Evolutionary conservation across 2,888 invertebrate genomes (phyloP), one percentile per base, ranked within the genome.

Genomic region (Carterocephalus palaemon): DNA sequence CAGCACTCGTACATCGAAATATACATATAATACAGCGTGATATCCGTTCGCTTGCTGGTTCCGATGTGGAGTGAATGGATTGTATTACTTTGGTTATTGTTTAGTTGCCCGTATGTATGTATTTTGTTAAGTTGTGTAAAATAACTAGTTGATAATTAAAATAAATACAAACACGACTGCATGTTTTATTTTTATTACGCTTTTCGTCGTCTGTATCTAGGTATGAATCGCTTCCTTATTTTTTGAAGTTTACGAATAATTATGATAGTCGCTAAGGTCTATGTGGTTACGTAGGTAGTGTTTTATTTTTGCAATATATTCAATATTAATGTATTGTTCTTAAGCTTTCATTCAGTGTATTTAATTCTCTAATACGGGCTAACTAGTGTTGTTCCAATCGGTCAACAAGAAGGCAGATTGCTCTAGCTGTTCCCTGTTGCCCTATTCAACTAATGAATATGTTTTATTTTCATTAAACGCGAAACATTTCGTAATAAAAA

Each of bases 111-210:
- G 84, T 81, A 83, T 79, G 80, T 81, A 79, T 75, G 83, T 85
- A 83, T 83, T 84, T 85, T 83, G 86, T 85, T 86, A 86, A 85
- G 86, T 86, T 86, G 85, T 86, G 83, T 86, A 85, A 82, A 85
- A 84, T 84, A 84, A 62, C 77, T 86, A 86, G 86, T 82, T 84
- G 75, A 75, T 82, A 83, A 85, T 63, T 62, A 65, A 64, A 66
- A 80, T 82, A 78, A 83, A 82, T 70, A 80, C 73, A 76, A 78
- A 81, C 70, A 73, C 78, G 67, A 70, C 67, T 74, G 74, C 72
- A 75, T 70, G 70, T 82, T 81, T 80, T 60, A 74, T 82, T 82
- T 65, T 70, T 60, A 59, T 62, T 58, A 59, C 48, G 47, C 59
- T 58, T 54, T 43, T 53, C 49, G 39, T 59, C 53, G 54, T 54